Percentiles rank a stretch among this genome's conserved stretches.
phyloP scores from a whole-genome alignment of 2,113 vertebrate genomes.

The Siphamia tubifer region DNA sequence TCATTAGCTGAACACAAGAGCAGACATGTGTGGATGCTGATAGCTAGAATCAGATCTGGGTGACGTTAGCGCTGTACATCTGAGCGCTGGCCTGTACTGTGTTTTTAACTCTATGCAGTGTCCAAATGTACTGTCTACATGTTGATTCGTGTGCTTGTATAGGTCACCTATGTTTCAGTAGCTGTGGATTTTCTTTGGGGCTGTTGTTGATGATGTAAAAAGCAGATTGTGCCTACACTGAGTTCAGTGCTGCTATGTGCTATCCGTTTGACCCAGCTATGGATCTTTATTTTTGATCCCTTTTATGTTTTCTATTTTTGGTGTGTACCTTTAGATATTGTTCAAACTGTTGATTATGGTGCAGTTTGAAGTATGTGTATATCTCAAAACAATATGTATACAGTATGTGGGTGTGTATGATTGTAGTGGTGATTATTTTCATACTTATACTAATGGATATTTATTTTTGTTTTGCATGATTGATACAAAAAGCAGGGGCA shows the following conservation, averaged over 20 bases:
- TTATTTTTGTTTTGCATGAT: conserved; percentile 86
- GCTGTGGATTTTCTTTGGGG: conserved; percentile 84
- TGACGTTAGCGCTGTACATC: conserved; percentile 75
- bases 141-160: conserved; percentile 90
- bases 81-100: conserved; percentile 87
- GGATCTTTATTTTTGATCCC: conserved; percentile 17
- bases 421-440: conserved; percentile 80
- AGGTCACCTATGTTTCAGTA: conserved; percentile 86
- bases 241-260: conserved; percentile 85
- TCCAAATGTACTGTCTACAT: conserved; percentile 86
- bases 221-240: conserved; percentile 87
- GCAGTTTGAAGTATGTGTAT: conserved; percentile 79
- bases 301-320: conserved; percentile 53
- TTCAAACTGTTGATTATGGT: conserved; percentile 76
- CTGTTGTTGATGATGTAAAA: conserved; percentile 86
- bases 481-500: conserved; percentile 75
- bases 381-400: conserved; percentile 69
- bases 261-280: conserved; percentile 46
- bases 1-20: conserved; percentile 78
- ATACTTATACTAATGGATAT: conserved; percentile 63
- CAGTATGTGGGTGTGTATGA: conserved; percentile 73
- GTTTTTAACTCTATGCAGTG: conserved; percentile 92
- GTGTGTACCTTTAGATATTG: conserved; percentile 66
- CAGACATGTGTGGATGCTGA: conserved; percentile 53
- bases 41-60: conserved; percentile 62